Conservation (phyloP, 2,113 vertebrate species). For the Callorhinus ursinus region DNA sequence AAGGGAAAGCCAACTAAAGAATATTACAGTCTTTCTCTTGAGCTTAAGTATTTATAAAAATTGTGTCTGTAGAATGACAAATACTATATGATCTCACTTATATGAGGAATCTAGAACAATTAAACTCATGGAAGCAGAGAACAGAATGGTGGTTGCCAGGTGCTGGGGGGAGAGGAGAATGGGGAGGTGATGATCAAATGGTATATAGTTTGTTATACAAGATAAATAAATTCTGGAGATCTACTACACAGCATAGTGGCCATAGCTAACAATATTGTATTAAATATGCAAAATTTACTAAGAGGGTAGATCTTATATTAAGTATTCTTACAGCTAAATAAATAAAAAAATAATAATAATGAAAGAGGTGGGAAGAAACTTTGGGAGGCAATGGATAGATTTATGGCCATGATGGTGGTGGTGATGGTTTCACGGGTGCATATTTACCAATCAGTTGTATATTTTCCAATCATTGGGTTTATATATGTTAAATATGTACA, state of each 20-base stretch:
- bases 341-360: background rate
- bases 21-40: background rate
- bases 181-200: background rate
- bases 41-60: background rate
- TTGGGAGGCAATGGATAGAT: background rate
- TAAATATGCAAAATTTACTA: background rate
- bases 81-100: background rate
- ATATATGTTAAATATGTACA: background rate
- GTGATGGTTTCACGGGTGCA: background rate
- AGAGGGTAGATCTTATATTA: background rate
- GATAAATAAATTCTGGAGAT: background rate
- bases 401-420: background rate
- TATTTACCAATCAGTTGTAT: background rate
- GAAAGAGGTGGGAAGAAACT: background rate
- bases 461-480: background rate
- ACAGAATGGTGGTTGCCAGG: background rate
- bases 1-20: background rate
- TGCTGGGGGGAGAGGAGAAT: background rate
- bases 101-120: background rate
- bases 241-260: background rate
- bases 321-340: background rate
- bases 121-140: background rate
- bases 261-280: background rate
- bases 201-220: background rate
- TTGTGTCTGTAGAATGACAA: background rate